Evolutionary conservation across 2,888 invertebrate species (phyloP).

Genomic region (Anoplius nigerrimus): DNA sequence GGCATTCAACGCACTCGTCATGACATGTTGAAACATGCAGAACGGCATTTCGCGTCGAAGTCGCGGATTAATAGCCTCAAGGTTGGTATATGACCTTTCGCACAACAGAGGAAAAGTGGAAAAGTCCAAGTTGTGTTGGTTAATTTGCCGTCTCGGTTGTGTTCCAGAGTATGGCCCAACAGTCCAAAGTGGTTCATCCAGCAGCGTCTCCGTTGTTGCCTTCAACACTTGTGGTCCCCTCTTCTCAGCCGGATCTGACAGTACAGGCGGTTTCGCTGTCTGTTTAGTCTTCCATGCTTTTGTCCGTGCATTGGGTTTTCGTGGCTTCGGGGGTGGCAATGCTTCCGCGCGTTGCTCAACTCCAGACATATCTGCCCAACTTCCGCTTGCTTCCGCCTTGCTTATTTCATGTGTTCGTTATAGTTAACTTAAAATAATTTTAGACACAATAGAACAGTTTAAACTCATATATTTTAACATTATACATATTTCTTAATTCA

Average conservation of each 20-base stretch:
- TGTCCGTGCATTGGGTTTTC: neutral
- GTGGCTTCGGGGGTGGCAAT: neutral
- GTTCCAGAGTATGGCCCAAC: neutral
- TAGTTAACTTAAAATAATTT: conserved; percentile 1
- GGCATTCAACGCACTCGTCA: conserved; percentile 19
- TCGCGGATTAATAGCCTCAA: conserved; percentile 17
- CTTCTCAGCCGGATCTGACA: neutral
- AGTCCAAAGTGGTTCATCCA: neutral
- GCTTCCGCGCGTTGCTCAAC: too few species aligned
- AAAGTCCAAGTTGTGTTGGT: conserved; percentile 21
- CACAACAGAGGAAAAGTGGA: conserved; percentile 17
- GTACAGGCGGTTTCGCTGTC: neutral
- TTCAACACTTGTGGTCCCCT: too few species aligned
- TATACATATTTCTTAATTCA: conserved; percentile 6
- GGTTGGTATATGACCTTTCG: conserved; percentile 7
- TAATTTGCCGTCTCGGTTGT: neutral
- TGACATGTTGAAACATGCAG: conserved; percentile 25
- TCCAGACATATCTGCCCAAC: too few species aligned
- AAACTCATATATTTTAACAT: conserved; percentile 6
- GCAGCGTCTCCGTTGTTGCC: neutral
- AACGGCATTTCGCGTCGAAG: conserved; percentile 25
- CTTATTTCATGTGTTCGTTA: too few species aligned
- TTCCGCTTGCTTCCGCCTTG: too few species aligned
- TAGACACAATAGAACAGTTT: neutral
- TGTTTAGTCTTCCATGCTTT: neutral